These are phyloP conservation scores for Paragorgia papillata DNA, from an alignment of 92 coral and sea anemone genomes.

Conservation along the genomic window DNA sequence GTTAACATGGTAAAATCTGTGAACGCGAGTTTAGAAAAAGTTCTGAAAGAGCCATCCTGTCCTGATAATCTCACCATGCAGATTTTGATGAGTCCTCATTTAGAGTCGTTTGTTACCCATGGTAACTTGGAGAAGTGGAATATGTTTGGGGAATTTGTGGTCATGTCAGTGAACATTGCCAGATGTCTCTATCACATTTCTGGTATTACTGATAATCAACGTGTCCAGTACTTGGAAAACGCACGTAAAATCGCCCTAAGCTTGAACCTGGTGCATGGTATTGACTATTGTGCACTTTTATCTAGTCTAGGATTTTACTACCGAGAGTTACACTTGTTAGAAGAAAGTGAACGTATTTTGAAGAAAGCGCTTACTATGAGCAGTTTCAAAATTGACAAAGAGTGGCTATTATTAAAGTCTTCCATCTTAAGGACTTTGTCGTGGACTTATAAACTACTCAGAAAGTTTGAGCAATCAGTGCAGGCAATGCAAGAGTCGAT, in stretches of 20 bases:
- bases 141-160: slow-evolving; percentile 45
- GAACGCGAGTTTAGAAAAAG: background rate
- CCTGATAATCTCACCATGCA: slow-evolving; percentile 45
- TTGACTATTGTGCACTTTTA: too few relatives aligned
- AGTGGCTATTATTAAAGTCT: slow-evolving; percentile 64
- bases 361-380: slow-evolving; percentile 73
- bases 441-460: slow-evolving; percentile 70
- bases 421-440: slow-evolving; percentile 66
- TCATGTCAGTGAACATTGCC: slow-evolving; percentile 64
- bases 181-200: slow-evolving; percentile 74
- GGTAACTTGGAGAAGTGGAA: slow-evolving; percentile 32
- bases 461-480: slow-evolving; percentile 69
- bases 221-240: slow-evolving; percentile 67
- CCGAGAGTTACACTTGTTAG: slow-evolving; percentile 60
- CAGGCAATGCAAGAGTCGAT: slow-evolving; percentile 70
- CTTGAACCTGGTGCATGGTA: too few relatives aligned
- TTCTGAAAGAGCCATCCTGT: too few relatives aligned
- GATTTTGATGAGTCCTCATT: slow-evolving; percentile 77
- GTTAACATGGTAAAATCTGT: slow-evolving; percentile 13
- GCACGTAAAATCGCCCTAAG: slow-evolving; percentile 44
- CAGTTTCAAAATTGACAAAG: slow-evolving; percentile 67
- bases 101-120: slow-evolving; percentile 58
- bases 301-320: slow-evolving; percentile 78
- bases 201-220: slow-evolving; percentile 69
- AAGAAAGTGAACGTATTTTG: slow-evolving; percentile 65